Evolutionary conservation across 2,888 invertebrate genomes (phyloP).

Genomic region (Charanyca ferruginea): DNA sequence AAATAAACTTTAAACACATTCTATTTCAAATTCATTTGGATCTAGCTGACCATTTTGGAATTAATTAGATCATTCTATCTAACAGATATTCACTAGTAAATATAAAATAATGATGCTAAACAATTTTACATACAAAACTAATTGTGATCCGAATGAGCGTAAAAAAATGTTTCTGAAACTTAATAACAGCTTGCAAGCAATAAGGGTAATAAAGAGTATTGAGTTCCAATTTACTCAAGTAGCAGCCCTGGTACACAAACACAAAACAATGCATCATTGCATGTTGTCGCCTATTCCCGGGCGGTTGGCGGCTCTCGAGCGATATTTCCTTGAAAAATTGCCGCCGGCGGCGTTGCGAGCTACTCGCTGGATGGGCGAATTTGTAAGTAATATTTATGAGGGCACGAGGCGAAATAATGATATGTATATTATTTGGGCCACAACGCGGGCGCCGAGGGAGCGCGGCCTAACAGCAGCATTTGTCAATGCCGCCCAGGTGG

Average conservation of each 20-base stretch:
- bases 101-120: conserved; percentile 5
- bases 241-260: conserved; percentile 58
- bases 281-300: conserved; percentile 69
- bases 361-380: conserved; percentile 79
- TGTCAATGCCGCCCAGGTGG: conserved; percentile 88
- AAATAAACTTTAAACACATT: conserved; percentile 40
- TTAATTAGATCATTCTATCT: conserved; percentile 20
- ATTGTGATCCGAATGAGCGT: conserved; percentile 10
- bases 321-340: conserved; percentile 85
- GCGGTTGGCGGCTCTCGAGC: conserved; percentile 67
- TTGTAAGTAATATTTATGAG: conserved; percentile 87
- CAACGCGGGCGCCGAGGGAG: conserved; percentile 76
- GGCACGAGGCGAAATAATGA: conserved; percentile 85
- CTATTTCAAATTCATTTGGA: conserved; percentile 38
- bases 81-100: conserved; percentile 8
- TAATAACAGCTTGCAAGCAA: conserved; percentile 40
- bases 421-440: conserved; percentile 88
- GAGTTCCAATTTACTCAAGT: conserved; percentile 57
- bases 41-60: conserved; percentile 8
- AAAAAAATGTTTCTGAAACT: conserved; percentile 27
- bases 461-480: conserved; percentile 79
- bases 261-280: conserved; percentile 73
- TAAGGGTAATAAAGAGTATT: conserved; percentile 52
- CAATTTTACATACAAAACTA: conserved; percentile 9
- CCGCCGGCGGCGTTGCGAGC: conserved; percentile 72